Base-by-base conservation (phyloP, 2,888 invertebrate species). In the Salticus scenicus region DNA sequence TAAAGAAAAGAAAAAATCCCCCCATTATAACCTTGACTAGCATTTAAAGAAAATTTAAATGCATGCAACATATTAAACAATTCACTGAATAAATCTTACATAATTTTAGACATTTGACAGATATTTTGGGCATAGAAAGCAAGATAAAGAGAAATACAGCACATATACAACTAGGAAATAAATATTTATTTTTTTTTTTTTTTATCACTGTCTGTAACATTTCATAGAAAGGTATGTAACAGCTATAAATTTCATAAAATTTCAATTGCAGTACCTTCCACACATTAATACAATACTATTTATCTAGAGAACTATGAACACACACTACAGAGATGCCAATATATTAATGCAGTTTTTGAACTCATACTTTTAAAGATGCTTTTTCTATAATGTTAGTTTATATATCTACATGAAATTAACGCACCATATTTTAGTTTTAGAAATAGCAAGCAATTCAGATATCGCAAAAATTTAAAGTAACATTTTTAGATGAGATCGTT, bases 281-380 rank as follows among this genome's bases (percentile, higher is more conserved):
- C 77, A 78, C 77, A 78, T 37, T 47, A 41, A 81, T 30, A 41
- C 63, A 70, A 27, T 64, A 82, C 63, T 70, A 69, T 31, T 63
- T 75, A 75, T 30, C 75, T 81, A 81, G 33, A 63, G 47, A 81
- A 33, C 74, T 82, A 82, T 70, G 64, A 67, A 67, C 67, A 67
- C 24, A 57, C 57, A 57, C 30, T 71, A 80, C 81, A 82, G 81
- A 82, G 81, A 75, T 82, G 81, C 81, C 81, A 82, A 71, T 42
- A 33, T 37, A 73, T 42, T 7, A 37, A 37, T 37, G 10, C n/a
- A n/a, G n/a, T n/a, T n/a, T n/a, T n/a, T n/a, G n/a, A n/a, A n/a
- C n/a, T n/a, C n/a, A n/a, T n/a, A n/a, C n/a, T n/a, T n/a, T n/a
- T n/a, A n/a, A n/a, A n/a, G n/a, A n/a, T n/a, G n/a, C n/a, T n/a